These are phyloP conservation scores for Hoplodrina blanda DNA, from an alignment of 2,888 invertebrate species.

Conservation along the genomic window DNA sequence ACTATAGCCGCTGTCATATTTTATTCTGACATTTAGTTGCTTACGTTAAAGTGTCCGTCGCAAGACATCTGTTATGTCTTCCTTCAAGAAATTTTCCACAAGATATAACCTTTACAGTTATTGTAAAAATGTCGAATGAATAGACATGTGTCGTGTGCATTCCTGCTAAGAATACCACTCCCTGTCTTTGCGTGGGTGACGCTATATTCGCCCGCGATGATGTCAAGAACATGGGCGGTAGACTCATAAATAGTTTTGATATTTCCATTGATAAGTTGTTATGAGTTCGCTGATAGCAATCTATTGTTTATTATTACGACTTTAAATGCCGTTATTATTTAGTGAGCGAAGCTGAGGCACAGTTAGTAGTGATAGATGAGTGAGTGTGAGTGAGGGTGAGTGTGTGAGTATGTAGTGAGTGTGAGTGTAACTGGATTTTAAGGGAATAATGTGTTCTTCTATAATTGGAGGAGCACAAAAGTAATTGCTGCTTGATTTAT, in stretches of 20 bases:
- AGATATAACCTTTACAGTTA: slow-evolving; percentile 21
- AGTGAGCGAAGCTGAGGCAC: too few species aligned
- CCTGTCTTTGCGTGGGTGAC: slow-evolving; percentile 32
- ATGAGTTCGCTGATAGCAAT: background rate
- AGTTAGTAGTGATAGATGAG: too few species aligned
- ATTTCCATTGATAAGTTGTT: background rate
- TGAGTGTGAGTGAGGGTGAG: too few species aligned
- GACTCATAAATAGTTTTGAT: background rate
- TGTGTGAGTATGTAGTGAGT: too few species aligned
- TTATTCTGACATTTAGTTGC: slow-evolving; percentile 47
- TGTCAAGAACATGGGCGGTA: slow-evolving; percentile 31
- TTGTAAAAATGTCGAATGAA: slow-evolving; percentile 19
- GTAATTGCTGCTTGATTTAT: too few species aligned
- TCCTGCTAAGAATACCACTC: slow-evolving; percentile 20
- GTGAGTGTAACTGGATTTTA: too few species aligned
- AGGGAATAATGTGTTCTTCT: too few species aligned
- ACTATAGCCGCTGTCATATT: slow-evolving; percentile 34
- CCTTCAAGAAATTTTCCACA: slow-evolving; percentile 35
- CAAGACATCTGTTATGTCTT: slow-evolving; percentile 24
- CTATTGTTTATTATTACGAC: background rate
- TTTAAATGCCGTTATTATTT: too few species aligned
- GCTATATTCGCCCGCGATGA: background rate
- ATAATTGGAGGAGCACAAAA: too few species aligned
- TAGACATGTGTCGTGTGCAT: slow-evolving; percentile 46
- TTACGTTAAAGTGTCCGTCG: slow-evolving; percentile 15